A percentile compares a stretch with the other conserved stretches of the same genome.
These are phyloP conservation scores for Eucera pruinosa DNA, from an alignment of 2,888 invertebrate species.

Conservation along the genomic window DNA sequence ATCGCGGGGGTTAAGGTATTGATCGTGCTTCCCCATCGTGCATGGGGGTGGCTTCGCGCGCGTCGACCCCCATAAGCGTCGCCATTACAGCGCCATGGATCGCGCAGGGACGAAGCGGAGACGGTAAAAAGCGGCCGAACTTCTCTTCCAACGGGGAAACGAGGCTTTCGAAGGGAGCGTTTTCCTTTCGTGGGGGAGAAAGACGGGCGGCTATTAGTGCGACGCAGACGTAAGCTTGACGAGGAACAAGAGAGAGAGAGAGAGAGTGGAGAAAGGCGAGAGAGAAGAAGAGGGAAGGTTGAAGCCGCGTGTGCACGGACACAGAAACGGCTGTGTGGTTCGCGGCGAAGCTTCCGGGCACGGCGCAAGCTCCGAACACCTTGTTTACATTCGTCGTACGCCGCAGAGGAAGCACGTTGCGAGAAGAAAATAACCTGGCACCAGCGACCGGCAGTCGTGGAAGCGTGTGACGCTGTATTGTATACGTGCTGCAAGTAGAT, in stretches of 20 bases:
- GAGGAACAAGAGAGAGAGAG: background rate
- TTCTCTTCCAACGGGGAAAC: constrained; percentile 30
- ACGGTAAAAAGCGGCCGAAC: constrained; percentile 44
- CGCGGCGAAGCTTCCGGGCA: constrained; percentile 61
- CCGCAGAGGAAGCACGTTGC: constrained; percentile 64
- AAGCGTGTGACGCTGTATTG: constrained; percentile 1
- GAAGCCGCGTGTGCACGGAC: constrained; percentile 58
- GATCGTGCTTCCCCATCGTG: constrained; percentile 77
- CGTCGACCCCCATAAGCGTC: constrained; percentile 71
- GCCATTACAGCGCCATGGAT: constrained; percentile 71
- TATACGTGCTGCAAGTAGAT: too few relatives aligned
- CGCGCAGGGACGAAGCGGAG: constrained; percentile 49
- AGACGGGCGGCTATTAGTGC: constrained; percentile 19
- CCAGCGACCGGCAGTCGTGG: constrained; percentile 1
- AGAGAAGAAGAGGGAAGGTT: constrained; percentile 26
- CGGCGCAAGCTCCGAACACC: constrained; percentile 67
- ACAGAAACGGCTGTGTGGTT: constrained; percentile 60
- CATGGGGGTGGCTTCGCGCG: constrained; percentile 77
- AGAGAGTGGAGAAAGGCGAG: constrained; percentile 2
- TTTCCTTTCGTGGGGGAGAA: constrained; percentile 23
- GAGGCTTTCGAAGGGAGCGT: constrained; percentile 22
- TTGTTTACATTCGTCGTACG: constrained; percentile 70
- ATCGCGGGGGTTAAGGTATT: constrained; percentile 71
- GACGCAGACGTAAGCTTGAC: constrained; percentile 32
- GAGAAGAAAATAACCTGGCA: constrained; percentile 33